A percentile compares a stretch with the other conserved stretches of the same genome.
These are phyloP conservation scores for Choloepus hoffmanni DNA, from an alignment of 2,113 vertebrate genomes.

Conservation along the genomic window DNA sequence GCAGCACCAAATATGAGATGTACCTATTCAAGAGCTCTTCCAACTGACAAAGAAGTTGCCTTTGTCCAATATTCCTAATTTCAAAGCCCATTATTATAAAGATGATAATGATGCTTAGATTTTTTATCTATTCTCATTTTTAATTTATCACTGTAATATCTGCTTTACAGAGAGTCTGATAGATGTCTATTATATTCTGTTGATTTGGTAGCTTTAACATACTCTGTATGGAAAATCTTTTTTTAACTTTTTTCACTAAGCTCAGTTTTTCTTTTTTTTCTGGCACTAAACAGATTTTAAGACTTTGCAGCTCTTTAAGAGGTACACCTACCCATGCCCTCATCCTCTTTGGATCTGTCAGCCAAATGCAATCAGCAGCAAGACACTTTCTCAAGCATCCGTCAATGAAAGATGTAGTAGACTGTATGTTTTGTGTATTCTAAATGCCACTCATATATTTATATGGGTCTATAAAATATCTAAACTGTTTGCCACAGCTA, in stretches of 20 bases:
- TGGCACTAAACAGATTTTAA: not conserved
- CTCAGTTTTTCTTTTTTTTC: not conserved
- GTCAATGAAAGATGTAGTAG: not conserved
- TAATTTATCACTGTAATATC: not conserved
- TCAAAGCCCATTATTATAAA: slow-evolving; percentile 3
- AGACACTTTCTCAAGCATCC: not conserved
- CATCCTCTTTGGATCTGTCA: not conserved
- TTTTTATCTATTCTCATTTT: not conserved
- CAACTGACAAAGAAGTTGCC: too few species aligned
- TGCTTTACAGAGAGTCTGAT: not conserved
- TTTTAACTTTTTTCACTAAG: not conserved
- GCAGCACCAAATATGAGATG: not conserved
- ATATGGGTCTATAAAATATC: not conserved
- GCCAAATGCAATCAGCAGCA: not conserved
- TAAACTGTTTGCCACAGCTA: not conserved
- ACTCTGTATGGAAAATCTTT: not conserved
- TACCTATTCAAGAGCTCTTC: not conserved
- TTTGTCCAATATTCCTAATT: not conserved
- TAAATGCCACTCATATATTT: not conserved
- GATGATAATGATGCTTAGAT: not conserved
- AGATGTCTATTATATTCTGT: not conserved
- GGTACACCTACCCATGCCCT: not conserved
- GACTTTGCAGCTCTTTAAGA: not conserved
- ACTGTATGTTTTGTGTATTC: not conserved
- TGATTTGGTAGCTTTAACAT: not conserved